phyloP scores from a whole-genome alignment of 2,113 vertebrate species.

The Sciurus niger region DNA sequence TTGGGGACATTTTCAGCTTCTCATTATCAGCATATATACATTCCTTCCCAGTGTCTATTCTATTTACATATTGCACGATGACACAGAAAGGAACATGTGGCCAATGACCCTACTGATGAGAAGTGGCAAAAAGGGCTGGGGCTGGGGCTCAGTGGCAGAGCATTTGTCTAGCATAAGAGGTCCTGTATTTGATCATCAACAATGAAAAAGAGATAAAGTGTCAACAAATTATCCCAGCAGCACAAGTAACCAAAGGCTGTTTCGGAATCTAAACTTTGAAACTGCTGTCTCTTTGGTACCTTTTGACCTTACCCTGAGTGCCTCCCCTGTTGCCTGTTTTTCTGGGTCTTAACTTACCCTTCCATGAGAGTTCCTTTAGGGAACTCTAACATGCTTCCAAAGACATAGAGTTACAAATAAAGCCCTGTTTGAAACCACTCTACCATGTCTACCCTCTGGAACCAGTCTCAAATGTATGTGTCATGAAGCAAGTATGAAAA shows the following conservation, averaged over 20 bases:
- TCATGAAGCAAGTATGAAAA: not conserved
- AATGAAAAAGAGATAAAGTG: not conserved
- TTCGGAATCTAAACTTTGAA: not conserved
- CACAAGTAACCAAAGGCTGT: not conserved
- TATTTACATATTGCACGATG: not conserved
- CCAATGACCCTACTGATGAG: not conserved
- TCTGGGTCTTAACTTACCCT: not conserved
- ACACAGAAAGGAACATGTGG: not conserved
- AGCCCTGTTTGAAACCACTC: not conserved
- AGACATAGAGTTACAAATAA: not conserved
- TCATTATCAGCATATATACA: not conserved
- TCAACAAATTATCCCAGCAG: not conserved
- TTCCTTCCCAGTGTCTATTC: not conserved
- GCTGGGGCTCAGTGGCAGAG: too few relatives aligned
- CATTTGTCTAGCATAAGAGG: not conserved
- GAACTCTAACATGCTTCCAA: not conserved
- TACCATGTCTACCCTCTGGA: not conserved
- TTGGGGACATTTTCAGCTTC: not conserved
- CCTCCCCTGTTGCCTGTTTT: not conserved
- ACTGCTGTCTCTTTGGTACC: not conserved
- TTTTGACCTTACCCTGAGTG: not conserved
- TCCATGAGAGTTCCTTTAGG: not conserved
- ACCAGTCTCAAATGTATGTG: not conserved
- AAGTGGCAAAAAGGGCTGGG: not conserved
- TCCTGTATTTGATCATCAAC: not conserved